These are phyloP conservation scores for Gila robusta DNA, from an alignment of 2,797 vertebrate genomes.

Conservation along the genomic window DNA sequence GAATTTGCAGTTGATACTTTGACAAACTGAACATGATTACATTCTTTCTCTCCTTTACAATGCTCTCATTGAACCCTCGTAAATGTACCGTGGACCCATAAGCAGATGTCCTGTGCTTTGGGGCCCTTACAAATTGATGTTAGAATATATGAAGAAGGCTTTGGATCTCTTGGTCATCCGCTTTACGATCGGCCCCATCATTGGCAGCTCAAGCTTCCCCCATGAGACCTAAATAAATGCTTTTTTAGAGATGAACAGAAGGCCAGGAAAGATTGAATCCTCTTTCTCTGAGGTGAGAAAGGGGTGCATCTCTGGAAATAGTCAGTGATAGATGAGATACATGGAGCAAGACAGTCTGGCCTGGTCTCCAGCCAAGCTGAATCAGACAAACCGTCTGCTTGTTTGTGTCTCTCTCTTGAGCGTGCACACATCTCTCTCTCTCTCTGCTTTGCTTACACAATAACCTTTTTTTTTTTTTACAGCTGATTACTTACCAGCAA, in stretches of 20 bases:
- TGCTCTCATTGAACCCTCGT: slow-evolving; percentile 20
- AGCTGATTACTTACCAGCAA: slow-evolving; percentile 66
- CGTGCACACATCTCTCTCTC: slow-evolving; percentile 64
- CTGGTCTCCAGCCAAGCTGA: slow-evolving; percentile 79
- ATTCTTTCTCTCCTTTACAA: slow-evolving; percentile 17
- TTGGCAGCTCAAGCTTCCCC: slow-evolving; percentile 72
- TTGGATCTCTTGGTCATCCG: slow-evolving; percentile 69
- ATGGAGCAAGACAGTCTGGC: slow-evolving; percentile 77
- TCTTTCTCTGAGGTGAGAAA: slow-evolving; percentile 64
- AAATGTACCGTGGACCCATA: background rate
- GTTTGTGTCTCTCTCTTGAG: slow-evolving; percentile 61
- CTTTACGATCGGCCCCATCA: slow-evolving; percentile 64
- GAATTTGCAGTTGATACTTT: background rate
- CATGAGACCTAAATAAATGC: slow-evolving; percentile 71
- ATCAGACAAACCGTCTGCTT: slow-evolving; percentile 68
- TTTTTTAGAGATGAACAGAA: slow-evolving; percentile 78
- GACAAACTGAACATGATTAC: slow-evolving; percentile 38
- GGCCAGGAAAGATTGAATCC: slow-evolving; percentile 79
- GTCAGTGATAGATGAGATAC: slow-evolving; percentile 83
- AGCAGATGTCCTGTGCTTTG: slow-evolving; percentile 59
- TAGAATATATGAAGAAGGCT: slow-evolving; percentile 71
- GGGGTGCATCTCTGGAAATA: slow-evolving; percentile 75
- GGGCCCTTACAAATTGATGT: slow-evolving; percentile 73
- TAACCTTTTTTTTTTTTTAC: slow-evolving; percentile 41
- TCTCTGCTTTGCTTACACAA: slow-evolving; percentile 77